These are phyloP conservation scores for Gymnobelideus leadbeateri DNA, from an alignment of 2,113 vertebrate species.

Conservation along the genomic window DNA sequence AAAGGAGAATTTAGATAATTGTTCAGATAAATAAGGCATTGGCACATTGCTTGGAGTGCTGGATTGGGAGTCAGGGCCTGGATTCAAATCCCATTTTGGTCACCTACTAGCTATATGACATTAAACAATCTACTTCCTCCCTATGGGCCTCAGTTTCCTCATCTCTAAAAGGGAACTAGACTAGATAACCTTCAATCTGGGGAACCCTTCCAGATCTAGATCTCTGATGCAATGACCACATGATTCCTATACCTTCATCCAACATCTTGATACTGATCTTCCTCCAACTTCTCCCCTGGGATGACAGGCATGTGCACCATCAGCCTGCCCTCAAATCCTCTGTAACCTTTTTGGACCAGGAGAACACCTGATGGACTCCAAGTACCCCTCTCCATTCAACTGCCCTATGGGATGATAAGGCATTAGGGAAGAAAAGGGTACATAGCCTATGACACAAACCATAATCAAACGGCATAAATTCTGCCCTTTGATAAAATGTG, in stretches of 20 bases:
- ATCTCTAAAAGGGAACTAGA: background rate
- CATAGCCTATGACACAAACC: background rate
- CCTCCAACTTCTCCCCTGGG: background rate
- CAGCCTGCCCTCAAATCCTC: background rate
- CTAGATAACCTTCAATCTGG: background rate
- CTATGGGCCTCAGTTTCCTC: background rate
- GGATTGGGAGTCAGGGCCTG: background rate
- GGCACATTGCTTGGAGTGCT: background rate
- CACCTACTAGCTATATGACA: background rate
- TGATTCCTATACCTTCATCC: background rate
- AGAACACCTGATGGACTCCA: background rate
- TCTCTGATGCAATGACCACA: background rate
- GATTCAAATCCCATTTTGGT: background rate
- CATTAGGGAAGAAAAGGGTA: background rate
- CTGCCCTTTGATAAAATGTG: background rate
- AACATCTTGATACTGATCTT: background rate
- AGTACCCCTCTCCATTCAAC: background rate
- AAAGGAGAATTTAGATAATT: slow-evolving; percentile 22
- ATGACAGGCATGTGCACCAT: background rate
- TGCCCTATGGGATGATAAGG: background rate
- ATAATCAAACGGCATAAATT: background rate
- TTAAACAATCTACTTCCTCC: background rate
- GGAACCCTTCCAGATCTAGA: background rate
- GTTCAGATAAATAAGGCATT: slow-evolving; percentile 37
- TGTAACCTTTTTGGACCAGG: background rate